These are phyloP conservation scores for Bos indicus DNA, from an alignment of 2,113 vertebrate species.

Conservation along the genomic window DNA sequence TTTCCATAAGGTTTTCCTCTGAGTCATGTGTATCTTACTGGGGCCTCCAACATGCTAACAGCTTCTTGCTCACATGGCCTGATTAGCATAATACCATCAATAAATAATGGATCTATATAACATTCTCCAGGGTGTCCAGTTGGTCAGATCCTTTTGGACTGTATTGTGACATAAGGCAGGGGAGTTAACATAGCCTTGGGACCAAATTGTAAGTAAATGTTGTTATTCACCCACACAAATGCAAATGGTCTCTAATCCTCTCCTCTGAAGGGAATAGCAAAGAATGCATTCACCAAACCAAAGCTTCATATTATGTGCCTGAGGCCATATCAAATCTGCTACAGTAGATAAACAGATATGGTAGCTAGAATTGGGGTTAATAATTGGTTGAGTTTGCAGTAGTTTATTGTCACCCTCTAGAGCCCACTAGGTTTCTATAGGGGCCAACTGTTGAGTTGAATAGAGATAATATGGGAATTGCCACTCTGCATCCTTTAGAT, in stretches of 20 bases:
- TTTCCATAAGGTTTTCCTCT: not conserved
- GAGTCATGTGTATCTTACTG: not conserved
- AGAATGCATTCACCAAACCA: not conserved
- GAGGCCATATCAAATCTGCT: not conserved
- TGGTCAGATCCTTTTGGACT: not conserved
- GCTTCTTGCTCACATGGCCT: not conserved
- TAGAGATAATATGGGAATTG: not conserved
- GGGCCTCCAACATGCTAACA: not conserved
- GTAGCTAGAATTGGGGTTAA: not conserved
- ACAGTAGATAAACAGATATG: not conserved
- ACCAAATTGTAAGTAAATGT: not conserved
- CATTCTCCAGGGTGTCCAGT: not conserved
- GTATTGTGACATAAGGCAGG: not conserved
- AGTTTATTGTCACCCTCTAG: not conserved
- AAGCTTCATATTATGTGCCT: not conserved
- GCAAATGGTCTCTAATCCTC: not conserved
- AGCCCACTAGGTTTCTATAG: not conserved
- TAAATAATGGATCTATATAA: not conserved
- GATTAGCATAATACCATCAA: not conserved
- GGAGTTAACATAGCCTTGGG: not conserved
- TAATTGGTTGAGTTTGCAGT: not conserved
- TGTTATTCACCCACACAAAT: not conserved
- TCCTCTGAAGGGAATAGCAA: not conserved
- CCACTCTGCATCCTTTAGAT: not conserved
- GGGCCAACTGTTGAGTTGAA: not conserved